Evolutionary conservation across 2,888 invertebrate genomes (phyloP).

Genomic region (Marronus borbonicus): DNA sequence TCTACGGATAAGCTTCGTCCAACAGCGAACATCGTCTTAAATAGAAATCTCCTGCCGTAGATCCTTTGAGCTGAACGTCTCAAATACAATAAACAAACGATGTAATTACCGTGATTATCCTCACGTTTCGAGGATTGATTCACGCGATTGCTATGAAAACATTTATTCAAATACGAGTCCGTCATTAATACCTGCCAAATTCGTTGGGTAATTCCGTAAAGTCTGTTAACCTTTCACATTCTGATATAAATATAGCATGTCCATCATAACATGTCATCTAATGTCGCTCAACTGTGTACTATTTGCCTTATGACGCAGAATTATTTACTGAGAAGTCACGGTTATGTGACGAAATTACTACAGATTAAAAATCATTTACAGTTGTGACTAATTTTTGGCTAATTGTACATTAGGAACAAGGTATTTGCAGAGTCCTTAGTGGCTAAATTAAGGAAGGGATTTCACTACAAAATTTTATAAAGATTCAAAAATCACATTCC

Average conservation of each 20-base stretch:
- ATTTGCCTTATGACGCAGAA: not conserved
- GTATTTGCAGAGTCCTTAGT: no score
- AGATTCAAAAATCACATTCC: no score
- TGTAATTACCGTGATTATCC: conserved; percentile 8
- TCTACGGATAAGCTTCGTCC: conserved; percentile 14
- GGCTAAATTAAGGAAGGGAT: no score
- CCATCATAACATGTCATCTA: not conserved
- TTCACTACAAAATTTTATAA: no score
- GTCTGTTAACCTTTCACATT: not conserved
- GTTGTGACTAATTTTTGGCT: no score
- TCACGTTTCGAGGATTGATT: conserved; percentile 24
- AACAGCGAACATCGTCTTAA: conserved; percentile 9
- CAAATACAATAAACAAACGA: conserved; percentile 31
- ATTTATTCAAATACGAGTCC: not conserved
- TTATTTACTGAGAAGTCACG: not conserved
- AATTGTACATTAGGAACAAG: no score
- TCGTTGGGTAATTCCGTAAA: not conserved
- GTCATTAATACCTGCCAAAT: not conserved
- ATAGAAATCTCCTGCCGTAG: conserved; percentile 4
- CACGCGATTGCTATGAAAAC: not conserved
- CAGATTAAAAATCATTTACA: no score
- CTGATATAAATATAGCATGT: conserved; percentile 5
- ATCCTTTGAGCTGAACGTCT: conserved; percentile 16
- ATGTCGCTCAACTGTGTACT: not conserved
- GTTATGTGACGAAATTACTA: no score